Evolutionary conservation across 2,113 vertebrate genomes (phyloP), one percentile per base, ranked within the genome.

Genomic region (Peromyscus leucopus): DNA sequence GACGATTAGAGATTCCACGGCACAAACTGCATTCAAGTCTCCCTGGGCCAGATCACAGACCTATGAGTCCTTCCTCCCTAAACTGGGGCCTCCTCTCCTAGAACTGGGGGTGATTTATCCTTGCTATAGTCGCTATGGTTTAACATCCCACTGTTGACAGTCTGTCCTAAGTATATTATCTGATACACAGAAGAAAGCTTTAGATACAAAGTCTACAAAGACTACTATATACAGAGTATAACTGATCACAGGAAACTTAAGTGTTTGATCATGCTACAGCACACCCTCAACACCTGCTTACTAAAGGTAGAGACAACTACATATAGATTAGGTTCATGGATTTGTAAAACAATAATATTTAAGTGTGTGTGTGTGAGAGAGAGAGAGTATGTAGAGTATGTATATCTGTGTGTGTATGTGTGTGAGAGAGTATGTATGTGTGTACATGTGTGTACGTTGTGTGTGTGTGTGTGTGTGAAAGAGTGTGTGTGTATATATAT

Each of bases 221-320:
- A 42, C 42, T 42, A 42, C 42, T 79, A 75, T 65, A 33, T 75
- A 67, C 17, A 33, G 57, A 63, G 22, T 74, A 19, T 42, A 39
- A 90, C 74, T 84, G 61, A 76, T 42, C 80, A 88, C 17, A 96
- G 48, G 46, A 89, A 46, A 88, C 42, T 15, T 31, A 87, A 79
- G 61, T 55, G 57, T 22, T 89, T 78, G 80, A 63, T 61, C 63
- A n/a, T 80, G 22, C 63, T 55, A 51, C 86, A 96, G 36, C 15
- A 65, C 28, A 71, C 31, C 15, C 21, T 61, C 46, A 95, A 78
- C 24, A 71, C 21, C 17, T 39, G 1, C 28, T 82, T 85, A 80
- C 22, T 79, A 86, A 97, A 96, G 93, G 24, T 6, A 93, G 15
- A 24, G 72, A 36, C 36, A 26, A 83, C 39, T 61, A 12, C 22